phyloP scores from a whole-genome alignment of 2,888 invertebrate genomes.

The Oxycera nigricornis region DNA sequence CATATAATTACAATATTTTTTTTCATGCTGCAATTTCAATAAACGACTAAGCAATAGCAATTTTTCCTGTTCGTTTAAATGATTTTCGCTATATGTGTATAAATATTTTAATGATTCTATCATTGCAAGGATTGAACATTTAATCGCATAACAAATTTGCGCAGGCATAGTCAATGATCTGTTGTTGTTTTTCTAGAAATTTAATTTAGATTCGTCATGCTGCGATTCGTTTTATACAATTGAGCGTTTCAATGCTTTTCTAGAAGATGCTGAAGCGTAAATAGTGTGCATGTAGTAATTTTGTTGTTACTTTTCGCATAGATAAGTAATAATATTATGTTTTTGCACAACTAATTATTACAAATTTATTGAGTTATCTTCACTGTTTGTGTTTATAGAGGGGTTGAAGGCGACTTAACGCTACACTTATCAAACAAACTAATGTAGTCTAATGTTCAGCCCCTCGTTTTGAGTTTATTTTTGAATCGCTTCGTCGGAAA shows the following conservation, averaged over 20 bases:
- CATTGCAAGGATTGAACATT: background rate
- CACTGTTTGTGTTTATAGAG: background rate
- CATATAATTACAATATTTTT: conserved; percentile 37
- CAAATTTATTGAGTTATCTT: conserved; percentile 3
- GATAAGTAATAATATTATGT: background rate
- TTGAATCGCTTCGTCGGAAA: background rate
- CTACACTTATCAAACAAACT: background rate
- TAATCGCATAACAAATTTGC: background rate
- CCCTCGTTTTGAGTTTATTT: background rate
- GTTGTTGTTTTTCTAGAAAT: background rate
- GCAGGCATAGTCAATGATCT: background rate
- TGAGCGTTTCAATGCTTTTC: background rate
- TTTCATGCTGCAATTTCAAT: conserved; percentile 38
- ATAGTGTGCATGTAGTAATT: background rate
- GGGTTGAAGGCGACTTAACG: background rate
- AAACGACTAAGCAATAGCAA: conserved; percentile 44
- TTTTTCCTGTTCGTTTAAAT: conserved; percentile 8
- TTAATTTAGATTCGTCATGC: background rate
- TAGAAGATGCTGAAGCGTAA: conserved; percentile 22
- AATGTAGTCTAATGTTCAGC: background rate
- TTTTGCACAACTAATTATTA: background rate
- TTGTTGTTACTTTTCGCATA: background rate
- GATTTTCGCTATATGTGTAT: background rate
- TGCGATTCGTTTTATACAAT: background rate
- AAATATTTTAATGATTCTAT: background rate